Evolutionary conservation across 1,140 invertebrate species (phyloP).

Genomic region (Lucilia cuprina): DNA sequence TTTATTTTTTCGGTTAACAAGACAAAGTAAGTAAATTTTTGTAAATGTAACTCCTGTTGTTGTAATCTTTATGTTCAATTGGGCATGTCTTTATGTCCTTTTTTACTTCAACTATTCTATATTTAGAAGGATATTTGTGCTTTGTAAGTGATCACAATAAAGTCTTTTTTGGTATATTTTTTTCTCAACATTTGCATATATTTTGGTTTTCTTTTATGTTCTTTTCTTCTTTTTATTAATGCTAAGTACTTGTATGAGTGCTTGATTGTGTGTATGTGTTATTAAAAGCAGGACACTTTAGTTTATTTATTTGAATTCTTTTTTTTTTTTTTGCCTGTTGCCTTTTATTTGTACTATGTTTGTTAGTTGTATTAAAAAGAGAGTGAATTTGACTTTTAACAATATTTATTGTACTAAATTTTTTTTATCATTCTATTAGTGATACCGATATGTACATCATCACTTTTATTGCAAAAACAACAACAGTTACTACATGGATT

Average conservation of each 20-base stretch:
- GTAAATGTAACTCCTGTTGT: slow-evolving; percentile 7
- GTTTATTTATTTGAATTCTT: not conserved
- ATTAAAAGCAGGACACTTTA: slow-evolving; percentile 7
- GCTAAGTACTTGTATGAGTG: not conserved
- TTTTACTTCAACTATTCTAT: not conserved
- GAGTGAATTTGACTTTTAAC: not conserved
- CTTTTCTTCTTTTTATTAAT: not conserved
- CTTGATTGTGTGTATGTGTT: not conserved
- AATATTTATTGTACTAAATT: not conserved
- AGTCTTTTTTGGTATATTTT: not conserved
- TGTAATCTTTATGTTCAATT: slow-evolving; percentile 32
- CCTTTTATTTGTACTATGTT: not conserved
- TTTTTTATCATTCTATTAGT: not conserved
- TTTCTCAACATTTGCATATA: not conserved
- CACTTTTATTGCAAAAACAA: not conserved
- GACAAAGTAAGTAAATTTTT: slow-evolving; percentile 1
- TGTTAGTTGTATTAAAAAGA: not conserved
- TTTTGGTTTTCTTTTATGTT: not conserved
- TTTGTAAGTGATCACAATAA: not conserved
- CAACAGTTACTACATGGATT: not conserved
- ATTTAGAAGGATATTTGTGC: not conserved
- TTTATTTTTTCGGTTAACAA: not conserved
- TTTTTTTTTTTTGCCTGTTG: not conserved
- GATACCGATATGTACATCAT: not conserved
- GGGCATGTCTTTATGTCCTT: slow-evolving; percentile 21